Evolutionary conservation across 2,113 vertebrate genomes (phyloP), one percentile per base, ranked within the genome.

Genomic region (Cichladusa arquata): DNA sequence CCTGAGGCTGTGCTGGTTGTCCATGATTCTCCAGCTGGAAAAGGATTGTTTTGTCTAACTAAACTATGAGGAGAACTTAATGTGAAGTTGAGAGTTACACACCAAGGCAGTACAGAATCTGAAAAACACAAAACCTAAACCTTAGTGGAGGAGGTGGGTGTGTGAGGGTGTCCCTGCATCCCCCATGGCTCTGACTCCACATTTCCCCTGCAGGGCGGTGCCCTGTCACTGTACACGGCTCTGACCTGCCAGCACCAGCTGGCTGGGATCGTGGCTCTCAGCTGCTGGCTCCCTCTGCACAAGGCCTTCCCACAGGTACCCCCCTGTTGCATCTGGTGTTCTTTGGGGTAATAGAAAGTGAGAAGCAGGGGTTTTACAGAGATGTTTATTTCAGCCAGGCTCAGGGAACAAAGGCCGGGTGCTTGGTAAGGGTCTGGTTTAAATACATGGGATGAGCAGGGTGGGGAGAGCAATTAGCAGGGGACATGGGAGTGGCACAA

Each of bases 271-370:
- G 98, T 99, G 92, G 99, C 98, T 0, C 98, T 99, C 97, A 99
- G 99, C 96, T 99, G 99, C 96, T 99, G 99, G 99, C 98, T 99
- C 38, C 99, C 99, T 1, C 98, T 99, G 89, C 99, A 99, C 97
- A 98, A 97, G 97, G 98, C 97, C 91, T 99, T 99, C 97, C 99
- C 99, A 9, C 98, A 98, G 98, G 99, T 99, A 98, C 17, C 42
- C 42, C 42, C 42, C 44, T 45, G 44, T 10, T 45, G 19, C 44
- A 45, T 45, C 44, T 45, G 44, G 19, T 45, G 44, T 9, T 45
- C 19, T 19, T 45, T 45, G 44, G 44, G 44, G 19, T 45, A 19
- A 45, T 19, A 19, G 44, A 19, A 45, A 45, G 44, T 19, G 19
- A 45, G 19, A 9, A 45, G 44, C 44, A 45, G 44, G 44, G 10